A percentile compares a stretch with the other conserved stretches of the same genome.
Evolutionary conservation across 2,797 vertebrate genomes (phyloP).

Genomic region (Calcarius lapponicus): DNA sequence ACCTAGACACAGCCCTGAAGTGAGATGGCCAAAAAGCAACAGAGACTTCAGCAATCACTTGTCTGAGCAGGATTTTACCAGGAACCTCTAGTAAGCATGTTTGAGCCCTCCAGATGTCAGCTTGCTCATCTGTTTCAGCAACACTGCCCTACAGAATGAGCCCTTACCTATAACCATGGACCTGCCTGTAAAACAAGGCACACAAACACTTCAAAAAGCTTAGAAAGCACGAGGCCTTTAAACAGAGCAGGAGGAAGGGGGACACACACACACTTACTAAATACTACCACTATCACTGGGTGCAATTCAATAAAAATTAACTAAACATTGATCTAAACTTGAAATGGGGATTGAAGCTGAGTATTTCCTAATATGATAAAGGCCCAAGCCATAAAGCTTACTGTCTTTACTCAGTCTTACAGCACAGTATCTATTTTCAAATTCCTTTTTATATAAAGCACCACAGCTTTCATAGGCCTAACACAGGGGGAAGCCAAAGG

Average conservation of each 20-base stretch:
- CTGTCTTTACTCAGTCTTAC: not conserved
- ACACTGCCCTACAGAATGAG: not conserved
- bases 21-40: not conserved
- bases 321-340: not conserved
- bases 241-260: fast-evolving
- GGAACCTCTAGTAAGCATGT: not conserved
- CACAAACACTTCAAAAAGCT: not conserved
- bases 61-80: not conserved
- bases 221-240: not conserved
- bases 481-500: not conserved
- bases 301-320: not conserved
- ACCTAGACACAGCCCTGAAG: not conserved
- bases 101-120: not conserved
- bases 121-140: not conserved
- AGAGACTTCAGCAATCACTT: not conserved
- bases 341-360: not conserved
- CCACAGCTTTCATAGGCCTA: not conserved
- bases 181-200: not conserved
- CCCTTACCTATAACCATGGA: fast-evolving
- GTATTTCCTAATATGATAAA: not conserved
- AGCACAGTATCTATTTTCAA: not conserved
- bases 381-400: not conserved
- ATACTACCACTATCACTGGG: not conserved
- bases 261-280: not conserved
- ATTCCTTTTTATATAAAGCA: not conserved